phyloP scores from a whole-genome alignment of 2,888 invertebrate genomes.

The Melinaea menophilus region DNA sequence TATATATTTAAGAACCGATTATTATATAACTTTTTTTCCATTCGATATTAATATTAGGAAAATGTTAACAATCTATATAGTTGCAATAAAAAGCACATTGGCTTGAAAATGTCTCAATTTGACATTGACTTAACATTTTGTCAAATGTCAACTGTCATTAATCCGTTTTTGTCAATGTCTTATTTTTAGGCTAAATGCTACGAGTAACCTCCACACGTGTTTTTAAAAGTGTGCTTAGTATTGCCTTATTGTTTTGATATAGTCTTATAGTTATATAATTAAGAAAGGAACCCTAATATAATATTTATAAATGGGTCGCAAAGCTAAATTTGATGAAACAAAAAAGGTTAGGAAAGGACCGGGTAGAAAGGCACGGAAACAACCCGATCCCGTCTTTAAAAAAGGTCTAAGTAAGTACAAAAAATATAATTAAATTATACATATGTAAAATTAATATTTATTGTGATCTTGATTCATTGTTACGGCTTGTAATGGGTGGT shows the following conservation, averaged over 20 bases:
- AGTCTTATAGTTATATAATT: not conserved
- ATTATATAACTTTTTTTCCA: too few relatives aligned
- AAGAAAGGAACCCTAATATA: not conserved
- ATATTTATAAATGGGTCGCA: slow-evolving; percentile 84
- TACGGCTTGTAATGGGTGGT: too few relatives aligned
- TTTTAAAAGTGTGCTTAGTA: slow-evolving; percentile 1
- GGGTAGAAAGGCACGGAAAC: slow-evolving; percentile 92
- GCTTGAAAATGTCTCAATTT: not conserved
- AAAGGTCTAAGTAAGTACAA: slow-evolving; percentile 69
- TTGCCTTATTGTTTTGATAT: not conserved
- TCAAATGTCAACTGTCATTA: not conserved
- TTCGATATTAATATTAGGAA: too few relatives aligned
- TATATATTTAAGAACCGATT: too few relatives aligned
- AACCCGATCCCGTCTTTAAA: slow-evolving; percentile 86
- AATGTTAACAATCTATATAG: too few relatives aligned
- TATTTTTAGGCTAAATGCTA: not conserved
- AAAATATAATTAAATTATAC: not conserved
- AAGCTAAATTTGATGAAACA: slow-evolving; percentile 86
- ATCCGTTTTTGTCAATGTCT: not conserved
- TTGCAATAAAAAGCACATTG: too few relatives aligned
- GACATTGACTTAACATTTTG: not conserved
- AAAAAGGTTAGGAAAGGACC: slow-evolving; percentile 87
- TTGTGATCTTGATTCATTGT: too few relatives aligned
- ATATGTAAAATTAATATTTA: not conserved
- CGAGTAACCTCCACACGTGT: slow-evolving; percentile 3